phyloP scores from a whole-genome alignment of 2,113 vertebrate species.

The Brienomyrus brachyistius region DNA sequence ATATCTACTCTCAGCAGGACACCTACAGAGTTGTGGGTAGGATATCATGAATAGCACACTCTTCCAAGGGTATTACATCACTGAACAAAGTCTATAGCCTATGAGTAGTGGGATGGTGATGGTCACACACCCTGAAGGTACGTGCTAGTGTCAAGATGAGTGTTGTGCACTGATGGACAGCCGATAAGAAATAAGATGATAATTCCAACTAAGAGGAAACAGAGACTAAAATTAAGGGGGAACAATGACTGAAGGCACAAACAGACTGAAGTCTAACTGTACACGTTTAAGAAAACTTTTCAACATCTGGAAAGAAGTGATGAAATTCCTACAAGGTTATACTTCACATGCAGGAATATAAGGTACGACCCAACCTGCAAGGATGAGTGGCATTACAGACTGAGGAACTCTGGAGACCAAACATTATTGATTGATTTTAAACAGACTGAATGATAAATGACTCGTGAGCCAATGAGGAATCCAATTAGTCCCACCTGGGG shows the following conservation, averaged over 20 bases:
- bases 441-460: constrained; percentile 4
- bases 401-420: neutral
- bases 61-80: neutral
- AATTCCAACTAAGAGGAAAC: neutral
- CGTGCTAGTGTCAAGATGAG: neutral
- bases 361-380: neutral
- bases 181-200: neutral
- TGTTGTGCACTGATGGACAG: neutral
- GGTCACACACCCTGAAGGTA: neutral
- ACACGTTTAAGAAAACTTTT: neutral
- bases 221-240: neutral
- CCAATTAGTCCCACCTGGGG: neutral
- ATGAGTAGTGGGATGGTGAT: neutral
- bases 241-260: neutral
- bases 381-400: neutral
- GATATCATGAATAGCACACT: neutral
- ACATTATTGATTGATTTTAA: neutral
- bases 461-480: neutral
- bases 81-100: neutral
- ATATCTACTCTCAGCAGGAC: neutral
- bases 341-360: neutral
- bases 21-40: neutral
- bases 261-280: neutral
- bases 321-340: neutral
- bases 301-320: neutral